A percentile compares a stretch with the other conserved stretches of the same genome.
phyloP scores from a whole-genome alignment of 2,113 vertebrate genomes.

The Tamias sibiricus region DNA sequence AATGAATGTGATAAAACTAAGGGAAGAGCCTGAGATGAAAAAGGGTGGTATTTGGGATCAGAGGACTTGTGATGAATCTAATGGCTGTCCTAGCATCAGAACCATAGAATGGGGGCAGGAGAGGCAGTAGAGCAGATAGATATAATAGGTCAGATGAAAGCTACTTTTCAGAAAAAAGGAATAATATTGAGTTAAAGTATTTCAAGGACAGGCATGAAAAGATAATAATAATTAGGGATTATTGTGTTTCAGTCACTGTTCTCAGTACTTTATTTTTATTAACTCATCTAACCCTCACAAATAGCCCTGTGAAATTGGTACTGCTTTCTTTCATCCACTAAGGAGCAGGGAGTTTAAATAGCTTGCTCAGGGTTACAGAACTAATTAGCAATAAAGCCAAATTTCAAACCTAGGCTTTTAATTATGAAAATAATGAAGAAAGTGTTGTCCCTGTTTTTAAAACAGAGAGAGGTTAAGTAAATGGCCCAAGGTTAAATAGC shows the following conservation, averaged over 20 bases:
- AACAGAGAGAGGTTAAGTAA: conserved; percentile 35
- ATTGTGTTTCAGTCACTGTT: conserved; percentile 14
- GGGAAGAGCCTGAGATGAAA: background rate
- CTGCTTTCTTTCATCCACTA: background rate
- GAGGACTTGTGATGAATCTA: background rate
- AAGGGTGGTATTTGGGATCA: background rate
- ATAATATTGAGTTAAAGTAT: background rate
- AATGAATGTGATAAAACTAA: background rate
- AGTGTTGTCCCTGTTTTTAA: conserved; percentile 21
- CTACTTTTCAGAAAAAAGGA: background rate
- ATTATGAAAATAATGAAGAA: conserved; percentile 38
- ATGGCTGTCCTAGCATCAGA: background rate
- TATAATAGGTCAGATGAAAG: background rate
- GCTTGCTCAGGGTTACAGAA: background rate
- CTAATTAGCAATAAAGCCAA: background rate
- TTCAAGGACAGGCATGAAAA: background rate
- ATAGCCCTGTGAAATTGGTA: background rate
- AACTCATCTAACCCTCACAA: background rate
- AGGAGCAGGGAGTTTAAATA: background rate
- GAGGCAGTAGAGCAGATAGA: background rate
- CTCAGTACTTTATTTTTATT: background rate
- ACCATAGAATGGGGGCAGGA: background rate
- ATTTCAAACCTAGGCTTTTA: conserved; percentile 13
- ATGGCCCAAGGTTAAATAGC: background rate
- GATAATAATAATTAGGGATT: conserved; percentile 38